Percentiles rank a stretch among this genome's conserved stretches.
Conservation (phyloP, 2,113 vertebrate species). For the Rhinogobius similis region DNA sequence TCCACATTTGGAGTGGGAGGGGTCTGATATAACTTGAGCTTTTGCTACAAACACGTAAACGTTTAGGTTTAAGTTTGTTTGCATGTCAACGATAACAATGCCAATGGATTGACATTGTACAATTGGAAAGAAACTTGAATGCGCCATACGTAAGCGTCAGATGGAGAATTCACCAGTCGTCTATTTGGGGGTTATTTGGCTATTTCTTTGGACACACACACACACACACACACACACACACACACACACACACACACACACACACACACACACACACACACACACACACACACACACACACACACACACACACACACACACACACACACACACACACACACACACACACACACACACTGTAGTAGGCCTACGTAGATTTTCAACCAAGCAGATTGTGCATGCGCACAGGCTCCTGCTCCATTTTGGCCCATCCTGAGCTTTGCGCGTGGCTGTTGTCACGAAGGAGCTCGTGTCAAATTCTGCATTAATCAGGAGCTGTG, state of each 20-base stretch:
- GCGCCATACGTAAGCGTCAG: neutral
- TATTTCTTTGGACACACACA: conserved; percentile 2
- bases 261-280: too few species aligned
- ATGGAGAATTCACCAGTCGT: neutral
- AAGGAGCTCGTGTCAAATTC: conserved; percentile 63
- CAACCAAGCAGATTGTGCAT: conserved; percentile 35
- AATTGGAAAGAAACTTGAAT: neutral
- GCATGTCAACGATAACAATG: conserved; percentile 29
- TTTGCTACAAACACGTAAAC: conserved; percentile 26
- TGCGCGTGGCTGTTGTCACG: conserved; percentile 60
- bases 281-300: too few species aligned
- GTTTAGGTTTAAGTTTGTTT: conserved; percentile 37
- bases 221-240: too few species aligned
- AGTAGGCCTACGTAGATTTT: conserved; percentile 50
- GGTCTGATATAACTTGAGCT: conserved; percentile 44
- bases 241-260: too few species aligned
- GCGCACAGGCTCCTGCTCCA: conserved; percentile 23
- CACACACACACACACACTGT: too few species aligned
- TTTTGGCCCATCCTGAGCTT: conserved; percentile 37
- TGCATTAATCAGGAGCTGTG: conserved; percentile 67
- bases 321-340: too few species aligned
- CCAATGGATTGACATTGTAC: neutral
- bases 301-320: too few species aligned
- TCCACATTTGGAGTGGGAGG: conserved; percentile 39
- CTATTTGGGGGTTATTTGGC: neutral